phyloP scores from a whole-genome alignment of 2,113 vertebrate species.

The Passer montanus region DNA sequence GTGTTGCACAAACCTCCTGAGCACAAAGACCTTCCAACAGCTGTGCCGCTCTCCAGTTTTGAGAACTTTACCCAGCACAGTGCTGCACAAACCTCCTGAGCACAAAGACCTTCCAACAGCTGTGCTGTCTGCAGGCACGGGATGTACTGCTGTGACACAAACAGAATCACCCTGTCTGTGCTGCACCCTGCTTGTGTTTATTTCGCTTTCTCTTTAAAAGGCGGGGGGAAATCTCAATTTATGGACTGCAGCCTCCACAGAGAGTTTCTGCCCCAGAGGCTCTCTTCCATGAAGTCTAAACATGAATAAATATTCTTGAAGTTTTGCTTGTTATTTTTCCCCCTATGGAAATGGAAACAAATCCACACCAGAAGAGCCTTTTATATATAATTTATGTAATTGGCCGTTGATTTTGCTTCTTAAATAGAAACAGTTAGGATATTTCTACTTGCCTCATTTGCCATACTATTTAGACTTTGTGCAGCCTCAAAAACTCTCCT shows the following conservation, averaged over 20 bases:
- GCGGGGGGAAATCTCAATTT: background rate
- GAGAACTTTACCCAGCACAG: background rate
- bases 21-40: background rate
- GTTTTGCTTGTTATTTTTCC: background rate
- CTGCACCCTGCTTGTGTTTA: background rate
- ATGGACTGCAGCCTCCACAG: background rate
- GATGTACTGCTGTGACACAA: background rate
- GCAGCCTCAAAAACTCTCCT: background rate
- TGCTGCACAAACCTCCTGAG: background rate
- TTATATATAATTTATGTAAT: background rate
- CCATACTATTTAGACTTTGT: background rate
- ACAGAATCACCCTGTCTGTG: background rate
- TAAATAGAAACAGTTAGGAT: background rate
- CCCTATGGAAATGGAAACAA: background rate
- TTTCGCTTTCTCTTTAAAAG: background rate
- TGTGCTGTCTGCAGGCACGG: background rate
- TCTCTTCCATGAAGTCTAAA: background rate
- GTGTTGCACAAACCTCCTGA: background rate
- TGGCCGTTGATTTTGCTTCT: background rate
- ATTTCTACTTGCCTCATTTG: background rate
- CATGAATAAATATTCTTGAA: background rate
- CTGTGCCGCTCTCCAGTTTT: background rate
- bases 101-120: background rate
- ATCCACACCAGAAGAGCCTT: background rate
- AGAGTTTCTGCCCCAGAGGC: background rate